A percentile compares a stretch with the other conserved stretches of the same genome.
Evolutionary conservation across 2,888 invertebrate genomes (phyloP).

Genomic region (Dioctria rufipes): DNA sequence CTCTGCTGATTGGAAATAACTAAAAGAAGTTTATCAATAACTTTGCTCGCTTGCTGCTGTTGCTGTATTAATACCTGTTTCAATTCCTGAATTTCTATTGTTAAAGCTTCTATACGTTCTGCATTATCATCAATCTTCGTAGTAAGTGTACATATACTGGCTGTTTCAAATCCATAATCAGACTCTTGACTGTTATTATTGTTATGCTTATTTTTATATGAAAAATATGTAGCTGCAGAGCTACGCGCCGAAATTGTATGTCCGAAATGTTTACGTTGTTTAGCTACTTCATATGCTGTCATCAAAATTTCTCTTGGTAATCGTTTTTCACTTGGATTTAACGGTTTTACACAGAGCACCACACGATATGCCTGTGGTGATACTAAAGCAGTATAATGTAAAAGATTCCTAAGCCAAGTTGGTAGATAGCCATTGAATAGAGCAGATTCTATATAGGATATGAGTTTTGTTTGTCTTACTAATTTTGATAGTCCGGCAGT

Average conservation of each 20-base stretch:
- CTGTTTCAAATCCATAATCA: constrained; percentile 74
- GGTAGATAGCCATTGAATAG: constrained; percentile 86
- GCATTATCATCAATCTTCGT: constrained; percentile 79
- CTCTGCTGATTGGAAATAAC: constrained; percentile 70
- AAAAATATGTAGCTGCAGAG: constrained; percentile 77
- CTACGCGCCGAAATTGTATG: constrained; percentile 80
- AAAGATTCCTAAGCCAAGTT: constrained; percentile 80
- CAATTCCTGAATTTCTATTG: constrained; percentile 80
- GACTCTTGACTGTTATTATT: constrained; percentile 68
- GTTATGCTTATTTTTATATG: constrained; percentile 76
- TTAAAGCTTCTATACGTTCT: constrained; percentile 78
- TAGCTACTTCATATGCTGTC: constrained; percentile 86
- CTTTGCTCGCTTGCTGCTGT: constrained; percentile 71
- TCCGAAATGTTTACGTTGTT: constrained; percentile 80
- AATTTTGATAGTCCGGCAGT: constrained; percentile 88
- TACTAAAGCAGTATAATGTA: constrained; percentile 85
- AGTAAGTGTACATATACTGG: constrained; percentile 75
- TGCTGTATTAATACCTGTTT: constrained; percentile 73
- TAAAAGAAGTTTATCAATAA: constrained; percentile 70
- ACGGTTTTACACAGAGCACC: constrained; percentile 85
- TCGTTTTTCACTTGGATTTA: constrained; percentile 87
- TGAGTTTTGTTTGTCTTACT: constrained; percentile 88
- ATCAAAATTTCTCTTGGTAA: constrained; percentile 85
- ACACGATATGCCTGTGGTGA: constrained; percentile 87
- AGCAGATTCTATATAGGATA: constrained; percentile 87